A percentile compares a stretch with the other conserved stretches of the same genome.
Conservation (phyloP, 2,888 invertebrate genomes). For the Xestobium rufovillosum region DNA sequence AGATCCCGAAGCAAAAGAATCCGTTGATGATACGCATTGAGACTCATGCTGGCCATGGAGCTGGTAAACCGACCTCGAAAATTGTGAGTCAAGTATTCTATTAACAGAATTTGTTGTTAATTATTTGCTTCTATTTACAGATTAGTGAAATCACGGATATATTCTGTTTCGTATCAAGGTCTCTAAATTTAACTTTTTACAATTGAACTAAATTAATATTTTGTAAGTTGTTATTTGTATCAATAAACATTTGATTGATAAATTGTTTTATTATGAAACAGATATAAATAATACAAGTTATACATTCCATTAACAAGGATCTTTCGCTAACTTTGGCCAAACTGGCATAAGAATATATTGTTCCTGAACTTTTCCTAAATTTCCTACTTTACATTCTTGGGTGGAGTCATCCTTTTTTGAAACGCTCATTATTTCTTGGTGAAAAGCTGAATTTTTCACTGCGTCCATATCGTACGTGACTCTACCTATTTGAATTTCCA, state of each 20-base stretch:
- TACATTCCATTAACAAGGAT: too few relatives aligned
- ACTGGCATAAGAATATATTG: conserved; percentile 31
- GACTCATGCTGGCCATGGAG: conserved; percentile 94
- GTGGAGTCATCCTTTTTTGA: conserved; percentile 21
- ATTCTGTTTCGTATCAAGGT: conserved; percentile 71
- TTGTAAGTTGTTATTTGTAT: too few relatives aligned
- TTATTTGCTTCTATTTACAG: conserved; percentile 47
- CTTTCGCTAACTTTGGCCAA: too few relatives aligned
- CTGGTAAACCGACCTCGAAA: conserved; percentile 94
- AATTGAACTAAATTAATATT: too few relatives aligned
- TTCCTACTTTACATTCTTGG: conserved; percentile 24
- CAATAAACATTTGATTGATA: too few relatives aligned
- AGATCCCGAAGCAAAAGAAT: conserved; percentile 59
- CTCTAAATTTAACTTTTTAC: conserved; percentile 50
- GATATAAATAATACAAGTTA: too few relatives aligned
- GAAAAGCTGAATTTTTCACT: too few relatives aligned
- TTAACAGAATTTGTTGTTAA: conserved; percentile 6
- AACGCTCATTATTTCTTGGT: too few relatives aligned
- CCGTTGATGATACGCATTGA: conserved; percentile 87
- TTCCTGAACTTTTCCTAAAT: conserved; percentile 31
- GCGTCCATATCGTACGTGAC: conserved; percentile 33
- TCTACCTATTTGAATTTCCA: conserved; percentile 35
- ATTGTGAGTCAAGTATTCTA: conserved; percentile 57
- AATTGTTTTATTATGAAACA: too few relatives aligned
- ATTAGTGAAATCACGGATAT: conserved; percentile 92